A percentile compares a stretch with the other conserved stretches of the same genome.
Conservation (phyloP, 2,888 invertebrate species). For the Plutella xylostella region DNA sequence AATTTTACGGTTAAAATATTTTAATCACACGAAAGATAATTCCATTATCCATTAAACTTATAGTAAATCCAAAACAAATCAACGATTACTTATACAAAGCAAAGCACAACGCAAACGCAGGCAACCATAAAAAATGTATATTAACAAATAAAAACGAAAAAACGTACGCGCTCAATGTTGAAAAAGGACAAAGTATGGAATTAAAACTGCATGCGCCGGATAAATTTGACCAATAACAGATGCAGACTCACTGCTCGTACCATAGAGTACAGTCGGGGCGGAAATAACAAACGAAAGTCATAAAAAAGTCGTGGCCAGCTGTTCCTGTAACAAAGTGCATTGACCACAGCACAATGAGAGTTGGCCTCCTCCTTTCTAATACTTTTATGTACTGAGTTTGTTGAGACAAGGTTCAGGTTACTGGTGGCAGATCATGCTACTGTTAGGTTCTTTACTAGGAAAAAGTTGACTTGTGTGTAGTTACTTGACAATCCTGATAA, state of each 20-base stretch:
- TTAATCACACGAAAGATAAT: no score
- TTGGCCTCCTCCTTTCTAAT: slow-evolving; percentile 7
- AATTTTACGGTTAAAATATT: no score
- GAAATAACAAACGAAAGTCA: slow-evolving; percentile 29
- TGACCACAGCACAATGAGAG: slow-evolving; percentile 19
- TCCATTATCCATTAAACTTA: no score
- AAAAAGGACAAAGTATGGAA: slow-evolving; percentile 16
- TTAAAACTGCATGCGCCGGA: slow-evolving; percentile 25
- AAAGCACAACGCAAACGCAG: background rate
- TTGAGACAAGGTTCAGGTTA: no score
- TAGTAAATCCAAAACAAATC: no score
- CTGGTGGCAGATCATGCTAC: no score
- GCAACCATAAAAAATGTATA: background rate
- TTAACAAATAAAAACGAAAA: background rate
- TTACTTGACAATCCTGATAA: no score
- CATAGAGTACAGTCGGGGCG: slow-evolving; percentile 15
- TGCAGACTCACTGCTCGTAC: no score
- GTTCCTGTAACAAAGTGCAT: slow-evolving; percentile 36
- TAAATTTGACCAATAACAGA: slow-evolving; percentile 33
- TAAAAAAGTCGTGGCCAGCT: slow-evolving; percentile 54
- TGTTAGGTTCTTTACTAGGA: no score
- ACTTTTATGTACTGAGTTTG: no score
- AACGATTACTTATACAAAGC: no score
- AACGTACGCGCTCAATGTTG: background rate
- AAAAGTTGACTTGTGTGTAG: no score